A percentile compares a stretch with the other conserved stretches of the same genome.
Evolutionary conservation across 2,113 vertebrate species (phyloP).

Genomic region (Ascaphus truei): DNA sequence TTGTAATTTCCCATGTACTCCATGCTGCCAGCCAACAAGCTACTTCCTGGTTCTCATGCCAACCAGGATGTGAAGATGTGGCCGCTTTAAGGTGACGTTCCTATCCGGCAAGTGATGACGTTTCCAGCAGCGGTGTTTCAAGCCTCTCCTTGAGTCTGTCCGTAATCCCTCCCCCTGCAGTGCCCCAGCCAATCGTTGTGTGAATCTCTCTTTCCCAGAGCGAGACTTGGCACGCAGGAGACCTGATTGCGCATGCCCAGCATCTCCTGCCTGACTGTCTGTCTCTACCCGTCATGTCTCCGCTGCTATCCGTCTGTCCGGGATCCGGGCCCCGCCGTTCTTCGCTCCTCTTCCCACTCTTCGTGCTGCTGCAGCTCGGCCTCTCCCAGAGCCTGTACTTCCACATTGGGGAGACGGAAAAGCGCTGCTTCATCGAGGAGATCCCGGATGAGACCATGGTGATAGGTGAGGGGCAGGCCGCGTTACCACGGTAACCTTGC

Average conservation of each 20-base stretch:
- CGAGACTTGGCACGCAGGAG: constrained; percentile 23
- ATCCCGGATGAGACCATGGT: constrained; percentile 95
- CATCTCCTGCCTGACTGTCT: not conserved
- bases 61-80: not conserved
- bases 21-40: too few species aligned
- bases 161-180: not conserved
- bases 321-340: not conserved
- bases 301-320: constrained; percentile 2
- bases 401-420: constrained; percentile 90
- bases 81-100: constrained; percentile 11
- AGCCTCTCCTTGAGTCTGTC: not conserved
- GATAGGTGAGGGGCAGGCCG: constrained; percentile 66
- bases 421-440: constrained; percentile 90
- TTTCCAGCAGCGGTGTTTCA: not conserved
- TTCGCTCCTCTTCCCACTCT: not conserved
- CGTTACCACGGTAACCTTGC: not conserved
- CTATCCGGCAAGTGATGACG: not conserved
- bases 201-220: not conserved
- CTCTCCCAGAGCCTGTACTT: constrained; percentile 73
- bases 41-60: too few species aligned
- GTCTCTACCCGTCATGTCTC: constrained; percentile 14
- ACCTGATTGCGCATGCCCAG: not conserved
- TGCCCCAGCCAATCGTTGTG: not conserved
- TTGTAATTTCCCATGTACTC: too few species aligned
- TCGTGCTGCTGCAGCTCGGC: constrained; percentile 37